phyloP scores from a whole-genome alignment of 1,140 invertebrate species.

The Zophobas atratus region DNA sequence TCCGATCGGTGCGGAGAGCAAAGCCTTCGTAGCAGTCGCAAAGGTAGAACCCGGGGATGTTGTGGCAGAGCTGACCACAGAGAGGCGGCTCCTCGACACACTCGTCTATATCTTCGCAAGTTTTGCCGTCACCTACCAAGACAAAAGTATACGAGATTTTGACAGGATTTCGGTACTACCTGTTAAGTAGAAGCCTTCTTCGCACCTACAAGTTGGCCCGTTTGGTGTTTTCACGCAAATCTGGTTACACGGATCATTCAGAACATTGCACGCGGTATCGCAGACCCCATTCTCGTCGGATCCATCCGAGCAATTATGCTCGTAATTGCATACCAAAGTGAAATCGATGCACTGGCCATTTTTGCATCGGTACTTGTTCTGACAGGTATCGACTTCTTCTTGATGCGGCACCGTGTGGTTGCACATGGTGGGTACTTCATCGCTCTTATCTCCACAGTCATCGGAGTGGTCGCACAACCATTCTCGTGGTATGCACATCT shows the following conservation, averaged over 20 bases:
- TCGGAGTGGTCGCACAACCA: constrained; percentile 79
- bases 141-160: too few species aligned
- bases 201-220: constrained; percentile 82
- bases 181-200: constrained; percentile 72
- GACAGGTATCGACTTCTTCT: constrained; percentile 61
- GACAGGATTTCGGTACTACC: neutral
- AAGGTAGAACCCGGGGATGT: constrained; percentile 66
- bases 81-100: constrained; percentile 70
- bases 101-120: constrained; percentile 82
- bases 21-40: constrained; percentile 88
- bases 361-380: constrained; percentile 72
- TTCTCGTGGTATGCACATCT: constrained; percentile 71
- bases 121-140: constrained; percentile 64
- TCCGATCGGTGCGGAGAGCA: constrained; percentile 76
- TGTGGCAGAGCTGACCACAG: constrained; percentile 70
- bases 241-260: constrained; percentile 71
- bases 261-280: constrained; percentile 73
- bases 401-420: constrained; percentile 45
- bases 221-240: constrained; percentile 77
- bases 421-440: constrained; percentile 73
- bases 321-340: constrained; percentile 76
- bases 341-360: constrained; percentile 77
- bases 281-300: constrained; percentile 64
- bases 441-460: constrained; percentile 79
- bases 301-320: constrained; percentile 78